Base-by-base conservation (phyloP, 1,140 invertebrate genomes). In the Formica exsecta region DNA sequence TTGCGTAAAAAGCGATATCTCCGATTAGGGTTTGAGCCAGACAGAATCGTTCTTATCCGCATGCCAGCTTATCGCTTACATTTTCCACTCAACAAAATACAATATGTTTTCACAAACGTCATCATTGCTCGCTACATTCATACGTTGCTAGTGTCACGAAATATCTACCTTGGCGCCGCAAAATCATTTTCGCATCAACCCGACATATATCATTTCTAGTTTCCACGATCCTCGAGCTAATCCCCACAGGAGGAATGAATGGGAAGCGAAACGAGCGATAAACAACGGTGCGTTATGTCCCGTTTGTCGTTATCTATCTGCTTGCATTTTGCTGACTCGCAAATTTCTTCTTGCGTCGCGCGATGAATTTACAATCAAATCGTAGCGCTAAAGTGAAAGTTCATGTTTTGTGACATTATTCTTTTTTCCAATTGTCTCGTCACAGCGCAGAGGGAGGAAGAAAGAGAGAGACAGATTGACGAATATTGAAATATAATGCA, bases 201-300 rank as follows among this genome's bases (percentile, higher is more conserved):
- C 19, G 38, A 13, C 38, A 44, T 74, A 73, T 81, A 81, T 80
- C 79, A 61, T 29, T 73, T 19, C 25, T 41, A 13, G 68, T 83
- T 80, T 86, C 62, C 73, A 70, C 61, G 62, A 41, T 85, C 62
- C 51, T 54, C 73, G 61, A 64, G 68, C 25, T 61, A 74, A 89
- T 77, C 71, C 19, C 36, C 71, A 64, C n/a, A 64, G 59, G 76
- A 89, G 83, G 85, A 86, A 88, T 64, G 83, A 89, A 86, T 54
- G 76, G 54, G 32, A 65, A 74, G n/a, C 66, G 51, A 77, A 54
- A 70, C 76, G 86, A 85, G 84, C 83, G 91, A 93, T 94, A 93
- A 94, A 92, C 92, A 93, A 89, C 87, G 86, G 87, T 75, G 90
- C 86, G 88, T 93, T 93, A 90, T 92, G 81, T 85, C 62, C 51